Evolutionary conservation across 2,797 vertebrate species (phyloP), one percentile per base, ranked within the genome.

Genomic region (Rhabdomys pumilio): DNA sequence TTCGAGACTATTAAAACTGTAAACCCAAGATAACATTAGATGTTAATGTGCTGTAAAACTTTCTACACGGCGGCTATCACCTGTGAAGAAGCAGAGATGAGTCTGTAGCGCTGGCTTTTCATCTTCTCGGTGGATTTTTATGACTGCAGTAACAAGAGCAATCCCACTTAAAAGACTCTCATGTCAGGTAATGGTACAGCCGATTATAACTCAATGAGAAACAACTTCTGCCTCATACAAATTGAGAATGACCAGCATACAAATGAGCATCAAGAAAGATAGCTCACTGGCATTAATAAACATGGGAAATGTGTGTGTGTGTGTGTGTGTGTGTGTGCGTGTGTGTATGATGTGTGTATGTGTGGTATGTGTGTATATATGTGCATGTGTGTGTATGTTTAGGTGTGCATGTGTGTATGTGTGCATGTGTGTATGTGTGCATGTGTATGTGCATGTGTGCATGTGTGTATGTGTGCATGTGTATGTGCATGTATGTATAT

Each of bases 101-200:
- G 93, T 85, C 82, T 24, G 72, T 97, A 97, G 98, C 97, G 90
- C 44, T 97, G 67, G 92, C 96, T 98, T 98, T 98, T 97, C 89
- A 96, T 98, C 97, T 98, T 98, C 95, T 96, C 6, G 63, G 97
- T 94, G 97, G 96, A 95, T 98, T 98, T 99, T 99, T 98, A 98
- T 98, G 97, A 96, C 7, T 86, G 95, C 92, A 97, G 91, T 98
- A 98, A 98, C 97, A 97, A 97, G 97, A 98, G 96, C 93, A 98
- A 98, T 98, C 98, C 97, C 96, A 98, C 92, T 97, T 98, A 97
- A 98, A 98, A 97, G 97, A 85, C 93, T 97, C 95, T 96, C 67
- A 72, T 97, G 97, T 98, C 98, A 97, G 98, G 97, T 93, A 97
- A 98, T 96, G 97, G 93, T 98, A 95, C 93, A 96, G 96, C 69